Percentiles rank a stretch among this genome's conserved stretches.
phyloP scores from a whole-genome alignment of 2,113 vertebrate species.

The Archilochus colubris region DNA sequence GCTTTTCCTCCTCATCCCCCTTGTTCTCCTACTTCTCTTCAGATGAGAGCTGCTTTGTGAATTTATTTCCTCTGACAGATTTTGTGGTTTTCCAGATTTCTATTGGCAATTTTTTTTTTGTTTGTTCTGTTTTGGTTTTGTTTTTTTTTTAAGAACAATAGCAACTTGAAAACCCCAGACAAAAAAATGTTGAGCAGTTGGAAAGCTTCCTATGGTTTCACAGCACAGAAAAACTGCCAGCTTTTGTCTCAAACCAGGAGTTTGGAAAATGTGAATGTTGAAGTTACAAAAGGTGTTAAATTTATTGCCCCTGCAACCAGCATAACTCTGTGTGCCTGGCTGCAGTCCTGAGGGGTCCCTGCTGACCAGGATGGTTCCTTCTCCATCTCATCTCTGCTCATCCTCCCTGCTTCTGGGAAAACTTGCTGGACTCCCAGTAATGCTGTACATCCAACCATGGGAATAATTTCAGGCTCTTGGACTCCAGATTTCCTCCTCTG shows the following conservation, averaged over 20 bases:
- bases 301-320: not conserved
- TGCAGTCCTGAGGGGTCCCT: not conserved
- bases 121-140: not conserved
- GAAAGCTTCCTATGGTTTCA: not conserved
- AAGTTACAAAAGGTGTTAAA: not conserved
- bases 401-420: not conserved
- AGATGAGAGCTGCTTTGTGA: not conserved
- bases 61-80: not conserved
- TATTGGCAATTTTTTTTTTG: not conserved
- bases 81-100: not conserved
- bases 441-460: not conserved
- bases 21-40: not conserved
- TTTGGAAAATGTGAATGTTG: not conserved
- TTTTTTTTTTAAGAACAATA: not conserved
- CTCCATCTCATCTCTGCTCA: not conserved
- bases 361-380: not conserved
- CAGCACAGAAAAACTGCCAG: not conserved
- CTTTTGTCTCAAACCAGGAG: not conserved
- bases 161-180: not conserved
- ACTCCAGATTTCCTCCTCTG: not conserved
- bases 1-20: not conserved
- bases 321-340: not conserved
- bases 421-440: not conserved
- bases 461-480: not conserved
- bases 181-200: not conserved